A percentile compares a stretch with the other conserved stretches of the same genome.
phyloP scores from a whole-genome alignment of 2,888 invertebrate genomes.

The Molorchus minor region DNA sequence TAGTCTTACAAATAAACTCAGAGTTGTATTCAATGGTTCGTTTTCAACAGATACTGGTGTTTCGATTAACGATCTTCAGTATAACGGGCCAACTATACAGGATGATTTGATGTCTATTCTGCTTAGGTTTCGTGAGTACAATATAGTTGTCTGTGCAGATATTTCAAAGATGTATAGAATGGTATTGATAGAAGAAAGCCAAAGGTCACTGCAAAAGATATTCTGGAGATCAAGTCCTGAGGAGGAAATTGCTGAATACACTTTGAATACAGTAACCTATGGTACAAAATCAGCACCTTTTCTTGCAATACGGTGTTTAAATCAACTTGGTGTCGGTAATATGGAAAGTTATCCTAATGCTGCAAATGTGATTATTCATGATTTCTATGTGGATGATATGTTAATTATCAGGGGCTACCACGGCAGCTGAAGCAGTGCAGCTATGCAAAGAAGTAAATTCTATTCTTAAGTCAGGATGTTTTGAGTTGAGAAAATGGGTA shows the following conservation, averaged over 20 bases:
- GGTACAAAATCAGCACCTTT: constrained; percentile 22
- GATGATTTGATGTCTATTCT: constrained; percentile 20
- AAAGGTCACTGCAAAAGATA: constrained; percentile 16
- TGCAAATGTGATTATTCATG: constrained; percentile 11
- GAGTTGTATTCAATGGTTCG: constrained; percentile 29
- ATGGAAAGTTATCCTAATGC: constrained; percentile 9
- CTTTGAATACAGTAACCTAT: constrained; percentile 19
- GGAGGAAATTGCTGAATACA: not conserved
- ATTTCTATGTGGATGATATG: constrained; percentile 28
- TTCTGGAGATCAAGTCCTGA: constrained; percentile 20
- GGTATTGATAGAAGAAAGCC: constrained; percentile 3
- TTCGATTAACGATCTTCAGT: constrained; percentile 26
- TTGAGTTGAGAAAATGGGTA: constrained; percentile 21
- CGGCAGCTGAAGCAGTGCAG: constrained; percentile 4
- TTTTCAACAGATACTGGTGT: constrained; percentile 15
- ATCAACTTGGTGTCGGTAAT: constrained; percentile 18
- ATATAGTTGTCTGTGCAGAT: constrained; percentile 24
- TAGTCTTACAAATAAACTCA: constrained; percentile 28
- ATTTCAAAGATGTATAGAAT: constrained; percentile 22
- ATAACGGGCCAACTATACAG: constrained; percentile 19
- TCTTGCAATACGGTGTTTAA: constrained; percentile 21
- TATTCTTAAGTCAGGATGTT: constrained; percentile 12
- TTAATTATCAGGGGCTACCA: constrained; percentile 5
- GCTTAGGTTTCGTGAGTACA: constrained; percentile 23
- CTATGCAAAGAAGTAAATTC: constrained; percentile 4